phyloP scores from a whole-genome alignment of 53 echinoderm and acorn worm species.

The Crossaster papposus region DNA sequence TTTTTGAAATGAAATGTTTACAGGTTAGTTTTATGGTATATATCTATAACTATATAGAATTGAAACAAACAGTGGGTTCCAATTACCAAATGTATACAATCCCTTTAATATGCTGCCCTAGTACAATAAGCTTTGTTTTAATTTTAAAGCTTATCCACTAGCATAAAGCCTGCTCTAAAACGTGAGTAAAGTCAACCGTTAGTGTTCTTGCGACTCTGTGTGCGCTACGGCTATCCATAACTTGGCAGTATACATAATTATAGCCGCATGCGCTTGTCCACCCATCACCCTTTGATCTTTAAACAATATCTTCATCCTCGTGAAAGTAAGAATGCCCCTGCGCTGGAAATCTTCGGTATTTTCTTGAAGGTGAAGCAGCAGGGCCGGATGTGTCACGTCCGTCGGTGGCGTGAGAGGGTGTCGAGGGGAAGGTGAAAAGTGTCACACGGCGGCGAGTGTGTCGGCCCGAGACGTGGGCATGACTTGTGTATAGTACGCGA shows the following conservation, averaged over 20 bases:
- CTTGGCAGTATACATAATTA: too few species aligned
- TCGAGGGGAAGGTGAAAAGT: not conserved
- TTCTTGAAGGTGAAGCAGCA: not conserved
- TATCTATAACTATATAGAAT: too few species aligned
- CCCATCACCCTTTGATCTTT: conserved; percentile 17
- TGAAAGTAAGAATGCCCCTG: not conserved
- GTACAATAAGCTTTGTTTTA: too few species aligned
- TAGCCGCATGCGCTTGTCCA: not conserved
- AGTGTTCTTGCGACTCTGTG: not conserved
- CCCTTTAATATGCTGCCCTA: too few species aligned
- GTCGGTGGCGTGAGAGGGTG: conserved; percentile 1
- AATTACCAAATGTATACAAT: too few species aligned
- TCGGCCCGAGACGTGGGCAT: not conserved
- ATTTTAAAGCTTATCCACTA: too few species aligned
- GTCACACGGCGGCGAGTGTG: not conserved
- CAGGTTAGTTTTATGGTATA: too few species aligned
- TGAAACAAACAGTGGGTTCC: too few species aligned
- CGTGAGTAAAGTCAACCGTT: too few species aligned
- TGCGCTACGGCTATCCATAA: not conserved
- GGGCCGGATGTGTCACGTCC: conserved; percentile 9
- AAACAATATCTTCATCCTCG: not conserved
- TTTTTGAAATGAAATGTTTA: too few species aligned
- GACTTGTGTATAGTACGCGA: too few species aligned
- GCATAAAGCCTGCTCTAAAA: too few species aligned
- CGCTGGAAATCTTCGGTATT: not conserved